A percentile compares a stretch with the other conserved stretches of the same genome.
Evolutionary conservation across 2,113 vertebrate species (phyloP).

Genomic region (Dunckerocampus dactyliophorus): DNA sequence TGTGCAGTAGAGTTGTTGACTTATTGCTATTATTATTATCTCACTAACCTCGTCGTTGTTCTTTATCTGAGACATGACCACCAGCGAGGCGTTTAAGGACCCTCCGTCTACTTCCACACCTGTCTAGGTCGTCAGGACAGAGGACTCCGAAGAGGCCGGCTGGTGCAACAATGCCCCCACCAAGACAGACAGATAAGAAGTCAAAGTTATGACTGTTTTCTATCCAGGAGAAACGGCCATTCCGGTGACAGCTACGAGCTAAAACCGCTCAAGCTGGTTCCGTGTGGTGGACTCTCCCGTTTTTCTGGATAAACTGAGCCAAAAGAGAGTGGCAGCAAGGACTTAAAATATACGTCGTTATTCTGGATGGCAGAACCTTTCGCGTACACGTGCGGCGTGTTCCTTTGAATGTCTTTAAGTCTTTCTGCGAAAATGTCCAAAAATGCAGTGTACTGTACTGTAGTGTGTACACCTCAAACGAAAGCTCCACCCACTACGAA

Average conservation of each 20-base stretch:
- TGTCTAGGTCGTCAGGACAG: background rate
- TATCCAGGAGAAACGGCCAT: slow-evolving; percentile 44
- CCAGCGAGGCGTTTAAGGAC: slow-evolving; percentile 2
- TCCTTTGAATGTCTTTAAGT: background rate
- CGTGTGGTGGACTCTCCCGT: background rate
- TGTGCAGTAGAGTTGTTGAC: background rate
- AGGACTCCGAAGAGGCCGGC: slow-evolving; percentile 8
- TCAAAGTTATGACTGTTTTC: slow-evolving; percentile 21
- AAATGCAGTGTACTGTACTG: background rate
- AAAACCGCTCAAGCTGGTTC: background rate
- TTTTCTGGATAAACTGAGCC: background rate
- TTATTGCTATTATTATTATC: background rate
- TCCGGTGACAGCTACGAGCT: background rate
- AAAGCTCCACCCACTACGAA: slow-evolving; percentile 39
- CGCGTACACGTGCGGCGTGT: rapidly evolving
- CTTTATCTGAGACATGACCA: slow-evolving; percentile 13
- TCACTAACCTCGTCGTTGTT: slow-evolving; percentile 51
- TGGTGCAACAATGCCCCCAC: slow-evolving; percentile 3
- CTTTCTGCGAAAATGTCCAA: background rate
- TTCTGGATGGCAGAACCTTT: background rate
- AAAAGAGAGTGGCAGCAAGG: background rate
- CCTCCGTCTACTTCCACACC: background rate
- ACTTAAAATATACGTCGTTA: background rate
- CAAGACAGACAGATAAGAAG: slow-evolving; percentile 10
- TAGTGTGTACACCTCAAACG: slow-evolving; percentile 3